Evolutionary conservation across 1,140 invertebrate genomes (phyloP).

Genomic region (Calephelis nemesis): DNA sequence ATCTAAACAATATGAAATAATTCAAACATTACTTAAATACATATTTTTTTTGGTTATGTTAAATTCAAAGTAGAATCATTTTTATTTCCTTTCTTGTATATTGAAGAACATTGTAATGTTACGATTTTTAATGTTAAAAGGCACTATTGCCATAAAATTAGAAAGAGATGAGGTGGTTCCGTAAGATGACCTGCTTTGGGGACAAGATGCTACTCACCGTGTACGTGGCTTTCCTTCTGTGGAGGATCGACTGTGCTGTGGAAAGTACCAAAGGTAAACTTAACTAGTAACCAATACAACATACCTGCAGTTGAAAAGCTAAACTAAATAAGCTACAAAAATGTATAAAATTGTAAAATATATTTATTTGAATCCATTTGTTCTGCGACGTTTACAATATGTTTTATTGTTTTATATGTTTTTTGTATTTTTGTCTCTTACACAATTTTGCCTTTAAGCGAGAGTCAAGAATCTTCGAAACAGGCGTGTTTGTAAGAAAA

Average conservation of each 20-base stretch:
- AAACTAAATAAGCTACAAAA: too few relatives aligned
- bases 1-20: not conserved
- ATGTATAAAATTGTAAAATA: too few relatives aligned
- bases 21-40: not conserved
- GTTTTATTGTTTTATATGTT: too few relatives aligned
- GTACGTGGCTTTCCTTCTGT: conserved; percentile 57
- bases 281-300: not conserved
- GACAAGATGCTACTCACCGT: conserved; percentile 63
- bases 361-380: too few relatives aligned
- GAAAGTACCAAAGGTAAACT: conserved; percentile 69
- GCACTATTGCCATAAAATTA: conserved; percentile 47
- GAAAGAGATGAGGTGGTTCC: conserved; percentile 50
- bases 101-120: conserved; percentile 50
- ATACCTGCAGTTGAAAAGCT: too few relatives aligned
- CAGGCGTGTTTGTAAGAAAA: too few relatives aligned
- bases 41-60: not conserved
- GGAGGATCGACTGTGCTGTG: conserved; percentile 63
- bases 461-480: too few relatives aligned
- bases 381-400: too few relatives aligned
- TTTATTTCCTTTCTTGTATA: not conserved
- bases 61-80: not conserved
- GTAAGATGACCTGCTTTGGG: conserved; percentile 45
- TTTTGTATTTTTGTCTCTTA: too few relatives aligned
- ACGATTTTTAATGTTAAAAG: conserved; percentile 38
- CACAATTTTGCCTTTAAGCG: too few relatives aligned